These are phyloP conservation scores for Drosophila monieri DNA, from an alignment of 2,888 invertebrate genomes.

Conservation along the genomic window DNA sequence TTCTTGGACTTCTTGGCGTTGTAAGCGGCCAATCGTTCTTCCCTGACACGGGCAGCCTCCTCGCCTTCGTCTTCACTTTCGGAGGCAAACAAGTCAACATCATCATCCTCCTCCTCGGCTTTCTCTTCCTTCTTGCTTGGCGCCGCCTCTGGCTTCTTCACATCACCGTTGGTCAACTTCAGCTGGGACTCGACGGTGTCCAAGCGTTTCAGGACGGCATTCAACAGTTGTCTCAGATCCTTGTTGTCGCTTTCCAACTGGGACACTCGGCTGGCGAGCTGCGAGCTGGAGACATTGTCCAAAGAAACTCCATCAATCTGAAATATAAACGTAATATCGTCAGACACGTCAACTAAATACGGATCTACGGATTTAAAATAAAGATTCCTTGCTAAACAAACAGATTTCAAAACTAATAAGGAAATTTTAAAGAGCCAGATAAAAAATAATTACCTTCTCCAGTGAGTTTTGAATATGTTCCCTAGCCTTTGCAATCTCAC, in stretches of 20 bases:
- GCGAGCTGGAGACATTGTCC: slow-evolving; percentile 84
- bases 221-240: slow-evolving; percentile 83
- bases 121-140: slow-evolving; percentile 34
- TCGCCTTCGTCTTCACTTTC: slow-evolving; percentile 90
- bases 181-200: neutral
- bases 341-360: neutral
- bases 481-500: slow-evolving; percentile 94
- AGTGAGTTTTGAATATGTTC: slow-evolving; percentile 91
- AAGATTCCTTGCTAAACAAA: neutral
- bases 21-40: slow-evolving; percentile 94
- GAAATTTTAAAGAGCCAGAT: neutral
- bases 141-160: slow-evolving; percentile 14
- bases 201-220: slow-evolving; percentile 70
- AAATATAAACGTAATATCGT: slow-evolving; percentile 12
- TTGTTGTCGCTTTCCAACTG: slow-evolving; percentile 86
- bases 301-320: slow-evolving; percentile 88
- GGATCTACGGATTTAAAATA: neutral
- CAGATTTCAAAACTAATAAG: neutral
- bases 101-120: slow-evolving; percentile 87
- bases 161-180: slow-evolving; percentile 27
- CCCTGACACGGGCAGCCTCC: slow-evolving; percentile 90
- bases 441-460: slow-evolving; percentile 87
- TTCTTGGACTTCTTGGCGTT: slow-evolving; percentile 96
- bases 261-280: slow-evolving; percentile 85
- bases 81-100: slow-evolving; percentile 92